Evolutionary conservation across 2,797 vertebrate genomes (phyloP).

Genomic region (Mycteria americana): DNA sequence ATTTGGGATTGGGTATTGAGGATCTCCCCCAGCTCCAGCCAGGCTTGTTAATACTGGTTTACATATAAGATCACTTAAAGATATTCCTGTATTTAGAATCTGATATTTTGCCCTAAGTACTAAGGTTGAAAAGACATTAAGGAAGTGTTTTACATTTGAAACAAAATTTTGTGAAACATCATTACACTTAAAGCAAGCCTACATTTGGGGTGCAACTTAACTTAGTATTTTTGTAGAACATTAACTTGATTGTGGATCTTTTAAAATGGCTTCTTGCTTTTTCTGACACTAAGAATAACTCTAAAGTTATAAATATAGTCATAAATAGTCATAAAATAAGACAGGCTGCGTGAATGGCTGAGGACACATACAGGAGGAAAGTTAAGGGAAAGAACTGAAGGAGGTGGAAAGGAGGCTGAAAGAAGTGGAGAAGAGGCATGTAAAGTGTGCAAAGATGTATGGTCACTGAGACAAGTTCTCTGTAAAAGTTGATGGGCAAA

Average conservation of each 20-base stretch:
- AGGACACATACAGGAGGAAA: neutral
- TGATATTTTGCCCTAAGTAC: neutral
- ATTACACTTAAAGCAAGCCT: neutral
- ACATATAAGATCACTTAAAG: neutral
- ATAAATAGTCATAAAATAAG: neutral
- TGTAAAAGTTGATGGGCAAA: neutral
- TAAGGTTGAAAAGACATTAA: neutral
- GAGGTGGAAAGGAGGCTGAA: neutral
- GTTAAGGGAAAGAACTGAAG: neutral
- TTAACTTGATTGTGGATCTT: neutral
- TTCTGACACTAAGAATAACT: neutral
- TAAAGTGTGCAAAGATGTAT: neutral
- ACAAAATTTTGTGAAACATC: neutral
- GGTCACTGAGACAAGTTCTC: neutral
- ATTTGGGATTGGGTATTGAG: neutral
- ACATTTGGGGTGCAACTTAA: neutral
- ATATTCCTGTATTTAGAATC: neutral
- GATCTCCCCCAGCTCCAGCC: neutral
- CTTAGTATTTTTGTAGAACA: neutral
- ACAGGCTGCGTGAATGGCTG: neutral
- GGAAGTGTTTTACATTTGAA: neutral
- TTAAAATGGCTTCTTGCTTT: neutral
- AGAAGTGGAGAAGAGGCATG: neutral
- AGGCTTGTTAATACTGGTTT: neutral
- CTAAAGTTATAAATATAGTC: neutral